These are phyloP conservation scores for Sterrhoptilus dennistouni DNA, from an alignment of 2,113 vertebrate species.

Conservation along the genomic window DNA sequence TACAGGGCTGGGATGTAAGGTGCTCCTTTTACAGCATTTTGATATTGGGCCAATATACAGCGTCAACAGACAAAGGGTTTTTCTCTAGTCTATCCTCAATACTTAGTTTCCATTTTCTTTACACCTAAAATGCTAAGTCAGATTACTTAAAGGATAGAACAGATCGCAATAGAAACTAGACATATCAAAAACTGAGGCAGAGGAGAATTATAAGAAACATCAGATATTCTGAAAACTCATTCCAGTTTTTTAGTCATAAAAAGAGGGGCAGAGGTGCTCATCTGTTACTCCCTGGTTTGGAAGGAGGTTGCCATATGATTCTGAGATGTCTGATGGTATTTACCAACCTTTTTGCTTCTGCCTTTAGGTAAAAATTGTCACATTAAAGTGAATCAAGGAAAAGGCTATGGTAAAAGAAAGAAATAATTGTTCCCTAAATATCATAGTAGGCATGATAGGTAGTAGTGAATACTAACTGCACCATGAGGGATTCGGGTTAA, in stretches of 20 bases:
- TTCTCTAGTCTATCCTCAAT: neutral
- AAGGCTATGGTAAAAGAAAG: neutral
- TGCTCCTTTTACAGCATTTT: neutral
- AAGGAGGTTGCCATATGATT: neutral
- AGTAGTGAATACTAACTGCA: neutral
- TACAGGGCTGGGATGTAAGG: neutral
- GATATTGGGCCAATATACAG: neutral
- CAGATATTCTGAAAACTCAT: neutral
- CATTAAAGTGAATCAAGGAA: neutral
- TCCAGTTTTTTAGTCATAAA: neutral
- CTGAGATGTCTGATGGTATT: neutral
- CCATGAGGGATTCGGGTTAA: neutral
- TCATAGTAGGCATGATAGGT: neutral
- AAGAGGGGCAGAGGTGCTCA: neutral
- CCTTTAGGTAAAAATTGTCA: neutral
- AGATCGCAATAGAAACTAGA: neutral
- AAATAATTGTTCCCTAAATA: neutral
- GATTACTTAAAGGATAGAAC: neutral
- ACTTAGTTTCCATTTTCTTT: no score
- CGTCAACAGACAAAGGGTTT: neutral
- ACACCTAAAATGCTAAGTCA: no score
- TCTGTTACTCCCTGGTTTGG: neutral
- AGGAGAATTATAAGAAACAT: neutral
- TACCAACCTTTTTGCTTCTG: neutral
- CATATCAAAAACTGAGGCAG: neutral